Base-by-base conservation (phyloP, 2,888 invertebrate species). In the Apamea sordens region DNA sequence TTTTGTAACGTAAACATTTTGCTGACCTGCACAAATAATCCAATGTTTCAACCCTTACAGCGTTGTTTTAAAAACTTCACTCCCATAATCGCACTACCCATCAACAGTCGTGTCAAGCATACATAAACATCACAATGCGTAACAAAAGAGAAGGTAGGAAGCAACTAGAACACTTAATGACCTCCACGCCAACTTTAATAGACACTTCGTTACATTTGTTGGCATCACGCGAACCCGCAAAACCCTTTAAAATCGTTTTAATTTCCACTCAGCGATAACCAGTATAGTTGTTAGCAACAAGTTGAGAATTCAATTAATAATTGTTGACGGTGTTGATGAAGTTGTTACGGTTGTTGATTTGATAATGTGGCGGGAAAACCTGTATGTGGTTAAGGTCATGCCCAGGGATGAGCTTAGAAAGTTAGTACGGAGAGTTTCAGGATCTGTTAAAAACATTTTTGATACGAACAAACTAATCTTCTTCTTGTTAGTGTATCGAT, bases 121-220 rank as follows among this genome's bases (percentile, higher is more conserved):
- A 80, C 80, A 84, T 88, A 80, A 87, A 85, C 76, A 82, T 64
- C 11, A 71, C 28, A 32, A 76, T 86, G 84, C 85, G 83, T 76
- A 86, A 86, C 84, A 80, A 73, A 82, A 80, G 64, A 71, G 76
- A 64, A 63, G 74, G 69, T 64, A 77, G 86, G 82, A 91, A 90
- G 81, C 84, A 88, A 89, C 84, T 88, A 84, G 73, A 89, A 81
- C 85, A 80, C 84, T 83, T 91, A 91, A 90, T 90, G 86, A 88
- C 83, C 87, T 76, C 82, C 75, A 80, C 82, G 83, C 87, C 74
- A 88, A 90, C 83, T 89, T 89, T 87, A 89, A 91, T 88, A 87
- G 89, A 89, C 86, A 87, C 87, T 86, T 80, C 79, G 77, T 84
- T 89, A 82, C 82, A 76, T 84, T 82, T 72, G 82, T 76, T 61